phyloP scores from a whole-genome alignment of 2,113 vertebrate genomes.

The Lophotis ruficrista region DNA sequence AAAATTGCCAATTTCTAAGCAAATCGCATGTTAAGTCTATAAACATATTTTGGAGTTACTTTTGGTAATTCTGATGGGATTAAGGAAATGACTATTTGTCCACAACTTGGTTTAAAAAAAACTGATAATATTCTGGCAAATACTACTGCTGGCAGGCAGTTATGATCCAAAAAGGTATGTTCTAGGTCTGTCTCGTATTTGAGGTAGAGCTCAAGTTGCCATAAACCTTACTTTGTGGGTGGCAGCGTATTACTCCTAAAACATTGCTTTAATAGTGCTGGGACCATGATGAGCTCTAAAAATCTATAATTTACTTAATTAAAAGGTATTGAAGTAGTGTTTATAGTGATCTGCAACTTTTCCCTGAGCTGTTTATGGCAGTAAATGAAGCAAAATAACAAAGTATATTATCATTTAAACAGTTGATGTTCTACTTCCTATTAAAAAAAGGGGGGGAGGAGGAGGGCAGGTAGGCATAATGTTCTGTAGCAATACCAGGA shows the following conservation, averaged over 20 bases:
- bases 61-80: background rate
- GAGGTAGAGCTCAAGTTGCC: background rate
- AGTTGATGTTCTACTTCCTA: background rate
- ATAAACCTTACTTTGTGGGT: background rate
- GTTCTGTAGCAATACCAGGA: background rate
- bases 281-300: background rate
- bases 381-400: background rate
- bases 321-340: background rate
- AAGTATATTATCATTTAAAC: background rate
- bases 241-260: background rate
- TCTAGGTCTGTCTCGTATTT: background rate
- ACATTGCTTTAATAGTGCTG: background rate
- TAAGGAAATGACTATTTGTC: background rate
- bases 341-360: background rate
- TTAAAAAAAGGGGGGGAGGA: background rate
- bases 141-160: background rate
- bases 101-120: background rate
- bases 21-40: background rate
- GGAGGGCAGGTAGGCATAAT: fast-evolving
- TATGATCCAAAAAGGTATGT: background rate
- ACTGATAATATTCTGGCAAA: background rate
- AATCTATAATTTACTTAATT: background rate
- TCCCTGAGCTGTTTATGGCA: background rate
- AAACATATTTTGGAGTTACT: background rate
- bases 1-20: background rate